These are phyloP conservation scores for Philopedon plagiatum DNA, from an alignment of 2,888 invertebrate species.

Conservation along the genomic window DNA sequence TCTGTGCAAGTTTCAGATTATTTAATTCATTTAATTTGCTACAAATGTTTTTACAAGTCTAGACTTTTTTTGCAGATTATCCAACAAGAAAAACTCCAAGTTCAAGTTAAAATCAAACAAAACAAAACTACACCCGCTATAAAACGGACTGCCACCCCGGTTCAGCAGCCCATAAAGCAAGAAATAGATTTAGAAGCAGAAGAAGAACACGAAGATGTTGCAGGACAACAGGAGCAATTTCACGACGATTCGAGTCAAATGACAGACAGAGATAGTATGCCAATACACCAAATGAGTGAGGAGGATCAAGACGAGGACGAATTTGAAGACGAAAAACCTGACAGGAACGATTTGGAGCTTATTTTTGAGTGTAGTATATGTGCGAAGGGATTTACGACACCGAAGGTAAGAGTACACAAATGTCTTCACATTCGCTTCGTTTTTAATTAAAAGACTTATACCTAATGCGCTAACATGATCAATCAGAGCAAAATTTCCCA, in stretches of 20 bases:
- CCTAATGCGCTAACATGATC: no score
- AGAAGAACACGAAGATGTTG: not conserved
- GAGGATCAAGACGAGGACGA: conserved; percentile 20
- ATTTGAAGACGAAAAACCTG: conserved; percentile 40
- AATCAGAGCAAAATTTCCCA: no score
- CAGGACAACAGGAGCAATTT: not conserved
- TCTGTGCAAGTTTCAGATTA: no score
- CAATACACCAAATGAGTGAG: not conserved
- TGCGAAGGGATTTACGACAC: conserved; percentile 61
- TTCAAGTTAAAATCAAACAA: conserved; percentile 19
- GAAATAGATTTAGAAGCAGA: conserved; percentile 1
- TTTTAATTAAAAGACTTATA: not conserved
- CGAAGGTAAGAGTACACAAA: conserved; percentile 59
- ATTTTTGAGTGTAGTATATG: conserved; percentile 61
- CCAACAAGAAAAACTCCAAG: conserved; percentile 14
- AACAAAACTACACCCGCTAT: not conserved
- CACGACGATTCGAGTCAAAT: not conserved
- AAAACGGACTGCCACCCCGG: not conserved
- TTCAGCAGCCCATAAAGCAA: conserved; percentile 5
- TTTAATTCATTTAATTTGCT: no score
- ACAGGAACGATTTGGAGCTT: conserved; percentile 33
- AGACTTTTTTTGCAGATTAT: conserved; percentile 2
- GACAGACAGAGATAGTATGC: not conserved
- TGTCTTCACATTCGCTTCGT: conserved; percentile 29
- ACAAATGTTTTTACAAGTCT: no score